Evolutionary conservation across 2,113 vertebrate species (phyloP), one percentile per base, ranked within the genome.

Genomic region (Gallinago media): DNA sequence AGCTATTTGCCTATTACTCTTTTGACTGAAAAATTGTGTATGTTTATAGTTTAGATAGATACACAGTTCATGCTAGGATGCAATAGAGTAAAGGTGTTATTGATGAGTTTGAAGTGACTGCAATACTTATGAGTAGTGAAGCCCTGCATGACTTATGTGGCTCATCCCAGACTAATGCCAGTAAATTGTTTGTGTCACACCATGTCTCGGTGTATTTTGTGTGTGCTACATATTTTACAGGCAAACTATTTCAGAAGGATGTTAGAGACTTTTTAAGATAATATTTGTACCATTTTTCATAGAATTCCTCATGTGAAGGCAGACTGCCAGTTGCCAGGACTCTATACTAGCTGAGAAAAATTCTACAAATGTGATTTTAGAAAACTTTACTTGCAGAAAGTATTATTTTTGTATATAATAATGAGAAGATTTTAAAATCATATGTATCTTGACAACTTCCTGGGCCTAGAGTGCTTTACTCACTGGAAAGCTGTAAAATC

Each of bases 1-100:
- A 56, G 94, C 85, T 63, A 88, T 96, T 94, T 92, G 85, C 90
- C 92, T 88, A 77, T 93, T 96, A 88, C 88, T 90, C 94, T 75
- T 74, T 90, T 67, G 82, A 72, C 67, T 96, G 92, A 93, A 92
- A 93, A 93, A 84, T 72, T 1, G 92, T 73, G 5, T 32, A 0
- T 96, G 88, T 90, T 86, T 96, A 40, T 86, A 59, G 92, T 36
- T 46, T 17, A 66, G 85, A 54, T 66, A 7, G 93, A 84, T 87
- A 4, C 40, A 0, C n/a, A 10, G 88, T 25, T 65, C 6, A 7
- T 29, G 58, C 31, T 32, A 1, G 71, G 78, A 44, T 76, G 89
- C 4, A 0, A 2, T 12, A 21, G 58, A 42, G 74, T 8, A 14
- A 13, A 27, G 90, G 72, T 15, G 82, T 96, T 86, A 90, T 81